phyloP scores from a whole-genome alignment of 2,113 vertebrate genomes.

The Hyperoodon ampullatus region DNA sequence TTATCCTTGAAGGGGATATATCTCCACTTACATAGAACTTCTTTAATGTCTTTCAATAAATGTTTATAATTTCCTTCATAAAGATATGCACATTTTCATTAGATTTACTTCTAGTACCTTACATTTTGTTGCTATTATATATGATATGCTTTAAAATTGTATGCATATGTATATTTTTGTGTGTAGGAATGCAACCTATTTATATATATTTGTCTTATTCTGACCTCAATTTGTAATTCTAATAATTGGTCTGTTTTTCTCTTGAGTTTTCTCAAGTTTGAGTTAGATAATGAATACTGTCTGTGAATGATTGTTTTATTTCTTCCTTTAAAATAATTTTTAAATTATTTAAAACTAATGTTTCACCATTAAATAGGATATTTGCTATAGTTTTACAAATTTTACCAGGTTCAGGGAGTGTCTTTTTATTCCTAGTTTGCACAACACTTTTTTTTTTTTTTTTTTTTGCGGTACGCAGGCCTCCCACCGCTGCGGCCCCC shows the following conservation, averaged over 20 bases:
- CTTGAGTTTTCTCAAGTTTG: neutral
- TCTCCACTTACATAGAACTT: neutral
- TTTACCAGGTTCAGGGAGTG: neutral
- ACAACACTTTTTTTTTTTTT: neutral
- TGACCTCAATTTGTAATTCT: neutral
- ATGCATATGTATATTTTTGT: neutral
- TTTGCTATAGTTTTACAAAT: neutral
- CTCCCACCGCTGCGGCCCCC: too few species aligned
- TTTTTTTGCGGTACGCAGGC: neutral
- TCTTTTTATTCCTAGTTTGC: neutral
- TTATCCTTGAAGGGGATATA: neutral
- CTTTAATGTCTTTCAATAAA: neutral
- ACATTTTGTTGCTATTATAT: constrained; percentile 27
- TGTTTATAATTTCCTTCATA: neutral
- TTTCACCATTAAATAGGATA: neutral
- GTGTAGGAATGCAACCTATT: neutral
- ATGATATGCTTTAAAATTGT: neutral
- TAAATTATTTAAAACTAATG: neutral
- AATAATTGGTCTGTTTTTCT: constrained; percentile 3
- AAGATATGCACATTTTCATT: constrained; percentile 31
- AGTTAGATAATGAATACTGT: neutral
- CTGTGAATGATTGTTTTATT: neutral
- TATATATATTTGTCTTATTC: constrained; percentile 25
- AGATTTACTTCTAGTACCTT: neutral
- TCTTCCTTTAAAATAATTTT: constrained; percentile 16